Percentiles rank a stretch among this genome's conserved stretches.
phyloP scores from a whole-genome alignment of 1,140 invertebrate species.

The Himalopsyche phryganea region DNA sequence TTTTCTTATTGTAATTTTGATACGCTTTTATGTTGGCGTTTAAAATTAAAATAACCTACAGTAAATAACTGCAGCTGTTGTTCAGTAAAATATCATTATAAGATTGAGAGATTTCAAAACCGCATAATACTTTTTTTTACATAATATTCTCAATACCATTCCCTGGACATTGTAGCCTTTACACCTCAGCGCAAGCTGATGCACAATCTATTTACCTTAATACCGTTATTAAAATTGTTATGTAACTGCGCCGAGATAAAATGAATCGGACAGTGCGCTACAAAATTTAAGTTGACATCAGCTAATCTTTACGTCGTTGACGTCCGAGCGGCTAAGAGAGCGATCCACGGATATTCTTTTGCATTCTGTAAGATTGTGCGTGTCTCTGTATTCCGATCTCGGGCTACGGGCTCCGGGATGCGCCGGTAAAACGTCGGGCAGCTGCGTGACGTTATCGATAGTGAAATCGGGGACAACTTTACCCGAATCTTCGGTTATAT shows the following conservation, averaged over 20 bases:
- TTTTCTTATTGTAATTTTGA: too few relatives aligned
- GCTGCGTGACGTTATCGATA: slow-evolving; percentile 48
- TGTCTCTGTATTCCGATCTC: neutral
- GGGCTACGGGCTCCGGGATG: slow-evolving; percentile 37
- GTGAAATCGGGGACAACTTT: slow-evolving; percentile 49
- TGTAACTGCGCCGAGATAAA: slow-evolving; percentile 19
- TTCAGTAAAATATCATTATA: too few relatives aligned
- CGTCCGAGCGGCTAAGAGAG: neutral
- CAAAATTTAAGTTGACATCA: slow-evolving; percentile 20
- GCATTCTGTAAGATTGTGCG: neutral
- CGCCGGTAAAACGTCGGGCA: slow-evolving; percentile 46
- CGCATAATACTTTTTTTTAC: too few relatives aligned
- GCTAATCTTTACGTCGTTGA: slow-evolving; percentile 9
- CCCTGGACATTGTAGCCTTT: too few relatives aligned
- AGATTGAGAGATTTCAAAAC: too few relatives aligned
- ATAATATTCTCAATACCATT: too few relatives aligned
- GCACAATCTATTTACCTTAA: too few relatives aligned
- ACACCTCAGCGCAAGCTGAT: too few relatives aligned
- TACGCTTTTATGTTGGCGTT: too few relatives aligned
- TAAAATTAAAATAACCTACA: too few relatives aligned
- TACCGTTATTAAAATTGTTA: slow-evolving; percentile 1
- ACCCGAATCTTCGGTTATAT: slow-evolving; percentile 37
- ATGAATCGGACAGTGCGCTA: slow-evolving; percentile 1
- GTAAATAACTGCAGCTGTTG: too few relatives aligned
- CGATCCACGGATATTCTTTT: neutral